Evolutionary conservation across 2,888 invertebrate species (phyloP).

Genomic region (Apotomis turbidana): DNA sequence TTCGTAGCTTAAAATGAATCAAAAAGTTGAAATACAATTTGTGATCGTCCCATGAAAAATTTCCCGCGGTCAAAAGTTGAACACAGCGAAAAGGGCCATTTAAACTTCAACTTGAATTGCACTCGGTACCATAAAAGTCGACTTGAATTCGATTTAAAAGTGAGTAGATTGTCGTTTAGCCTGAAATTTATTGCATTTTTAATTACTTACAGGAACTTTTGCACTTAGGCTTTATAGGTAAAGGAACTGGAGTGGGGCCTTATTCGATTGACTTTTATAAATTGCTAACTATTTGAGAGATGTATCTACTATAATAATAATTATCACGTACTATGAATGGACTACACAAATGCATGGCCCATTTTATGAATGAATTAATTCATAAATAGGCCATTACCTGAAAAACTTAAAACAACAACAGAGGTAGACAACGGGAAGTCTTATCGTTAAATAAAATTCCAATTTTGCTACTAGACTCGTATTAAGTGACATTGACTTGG

Average conservation of each 20-base stretch:
- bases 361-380: too few relatives aligned
- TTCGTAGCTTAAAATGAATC: neutral
- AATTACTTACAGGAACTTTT: conserved; percentile 11
- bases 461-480: too few relatives aligned
- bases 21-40: conserved; percentile 4
- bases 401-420: too few relatives aligned
- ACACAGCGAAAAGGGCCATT: conserved; percentile 29
- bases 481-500: too few relatives aligned
- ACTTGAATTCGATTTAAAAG: conserved; percentile 31
- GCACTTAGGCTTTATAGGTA: neutral
- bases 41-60: conserved; percentile 15
- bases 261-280: too few relatives aligned
- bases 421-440: too few relatives aligned
- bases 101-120: conserved; percentile 36
- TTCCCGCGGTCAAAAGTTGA: conserved; percentile 29
- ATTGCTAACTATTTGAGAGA: too few relatives aligned
- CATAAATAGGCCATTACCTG: too few relatives aligned
- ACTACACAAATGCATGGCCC: too few relatives aligned
- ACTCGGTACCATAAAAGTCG: conserved; percentile 32
- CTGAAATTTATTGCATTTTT: conserved; percentile 14
- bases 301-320: too few relatives aligned
- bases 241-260: neutral
- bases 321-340: too few relatives aligned
- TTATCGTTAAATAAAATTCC: too few relatives aligned
- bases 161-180: conserved; percentile 22